Evolutionary conservation across 53 echinoderm and acorn worm genomes (phyloP).

Genomic region (Antedon mediterranea): DNA sequence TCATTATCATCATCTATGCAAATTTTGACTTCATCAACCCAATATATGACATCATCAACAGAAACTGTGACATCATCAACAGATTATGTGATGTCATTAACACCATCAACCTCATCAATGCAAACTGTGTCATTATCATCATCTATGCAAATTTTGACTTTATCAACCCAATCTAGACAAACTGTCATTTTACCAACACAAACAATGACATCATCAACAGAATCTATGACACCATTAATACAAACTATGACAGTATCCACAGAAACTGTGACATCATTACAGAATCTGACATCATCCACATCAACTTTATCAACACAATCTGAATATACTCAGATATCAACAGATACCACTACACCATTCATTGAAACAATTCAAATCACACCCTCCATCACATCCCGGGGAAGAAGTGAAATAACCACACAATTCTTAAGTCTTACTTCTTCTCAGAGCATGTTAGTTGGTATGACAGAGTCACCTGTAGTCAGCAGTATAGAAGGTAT

Average conservation of each 20-base stretch:
- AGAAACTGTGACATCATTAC: conserved; percentile 4
- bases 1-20: neutral
- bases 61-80: conserved; percentile 4
- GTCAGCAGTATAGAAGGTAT: neutral
- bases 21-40: conserved; percentile 2
- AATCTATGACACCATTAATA: conserved; percentile 7
- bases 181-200: conserved; percentile 13
- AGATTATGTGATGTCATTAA: too few species aligned
- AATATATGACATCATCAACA: conserved; percentile 7
- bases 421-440: neutral
- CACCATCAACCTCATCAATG: too few species aligned
- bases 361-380: neutral
- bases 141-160: neutral
- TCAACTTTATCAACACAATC: neutral
- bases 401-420: neutral
- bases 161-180: conserved; percentile 4
- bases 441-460: neutral
- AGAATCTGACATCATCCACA: neutral
- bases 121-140: neutral
- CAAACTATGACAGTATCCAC: conserved; percentile 7
- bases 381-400: neutral
- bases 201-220: conserved; percentile 4
- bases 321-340: neutral
- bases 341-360: neutral
- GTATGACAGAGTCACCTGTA: neutral